Conservation (phyloP, 2,888 invertebrate species). For the Euclidia mi region DNA sequence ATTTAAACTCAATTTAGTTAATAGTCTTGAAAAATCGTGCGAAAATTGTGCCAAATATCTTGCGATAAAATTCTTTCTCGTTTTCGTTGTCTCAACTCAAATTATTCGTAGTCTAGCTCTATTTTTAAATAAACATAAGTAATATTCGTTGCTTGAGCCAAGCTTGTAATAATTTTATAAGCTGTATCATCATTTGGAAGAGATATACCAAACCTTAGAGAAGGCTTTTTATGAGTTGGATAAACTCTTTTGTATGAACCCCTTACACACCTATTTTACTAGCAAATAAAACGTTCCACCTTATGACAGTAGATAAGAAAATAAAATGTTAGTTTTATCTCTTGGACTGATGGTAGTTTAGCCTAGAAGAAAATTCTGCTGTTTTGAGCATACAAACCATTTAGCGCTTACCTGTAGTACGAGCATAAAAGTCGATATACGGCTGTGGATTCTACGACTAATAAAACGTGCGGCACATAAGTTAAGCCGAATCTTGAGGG, state of each 20-base stretch:
- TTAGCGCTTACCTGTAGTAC: constrained; percentile 71
- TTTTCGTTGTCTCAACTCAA: not conserved
- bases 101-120: not conserved
- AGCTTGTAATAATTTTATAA: not conserved
- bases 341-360: not conserved
- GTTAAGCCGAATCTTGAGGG: constrained; percentile 84
- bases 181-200: not conserved
- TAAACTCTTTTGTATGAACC: constrained; percentile 8
- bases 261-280: constrained; percentile 9
- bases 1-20: no score
- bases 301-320: constrained; percentile 4
- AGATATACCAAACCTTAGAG: constrained; percentile 6
- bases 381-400: constrained; percentile 48
- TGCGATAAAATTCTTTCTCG: not conserved
- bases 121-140: not conserved
- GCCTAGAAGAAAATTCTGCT: constrained; percentile 16
- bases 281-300: constrained; percentile 3
- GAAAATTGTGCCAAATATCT: not conserved
- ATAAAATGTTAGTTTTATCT: constrained; percentile 1
- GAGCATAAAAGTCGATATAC: constrained; percentile 73
- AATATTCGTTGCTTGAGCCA: not conserved
- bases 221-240: constrained; percentile 3
- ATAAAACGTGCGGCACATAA: constrained; percentile 87
- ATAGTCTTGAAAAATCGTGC: not conserved
- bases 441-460: constrained; percentile 77